Percentiles rank a stretch among this genome's conserved stretches.
phyloP scores from a whole-genome alignment of 2,113 vertebrate genomes.

The Cariama cristata region DNA sequence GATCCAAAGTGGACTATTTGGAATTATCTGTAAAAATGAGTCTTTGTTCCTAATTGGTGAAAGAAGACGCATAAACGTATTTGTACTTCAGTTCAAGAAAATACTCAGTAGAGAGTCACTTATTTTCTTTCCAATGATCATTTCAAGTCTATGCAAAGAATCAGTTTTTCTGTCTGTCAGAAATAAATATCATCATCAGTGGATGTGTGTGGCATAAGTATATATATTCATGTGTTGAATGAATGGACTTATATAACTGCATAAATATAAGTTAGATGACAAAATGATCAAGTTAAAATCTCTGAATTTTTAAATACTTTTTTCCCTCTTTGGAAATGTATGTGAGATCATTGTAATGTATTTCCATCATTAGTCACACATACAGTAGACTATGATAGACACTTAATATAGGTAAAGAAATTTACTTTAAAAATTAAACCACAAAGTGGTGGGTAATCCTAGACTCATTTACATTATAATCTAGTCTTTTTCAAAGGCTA shows the following conservation, averaged over 20 bases:
- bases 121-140: neutral
- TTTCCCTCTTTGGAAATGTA: neutral
- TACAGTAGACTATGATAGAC: neutral
- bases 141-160: neutral
- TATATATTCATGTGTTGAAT: neutral
- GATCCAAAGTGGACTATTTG: neutral
- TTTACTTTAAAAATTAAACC: neutral
- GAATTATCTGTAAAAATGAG: neutral
- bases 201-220: neutral
- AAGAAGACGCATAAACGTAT: neutral
- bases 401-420: neutral
- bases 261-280: neutral
- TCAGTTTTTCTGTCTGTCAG: neutral
- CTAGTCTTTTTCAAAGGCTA: neutral
- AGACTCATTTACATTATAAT: neutral
- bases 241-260: neutral
- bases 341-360: neutral
- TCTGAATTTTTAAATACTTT: neutral
- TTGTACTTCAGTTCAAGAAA: neutral
- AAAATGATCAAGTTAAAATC: neutral
- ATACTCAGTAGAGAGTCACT: neutral
- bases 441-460: neutral
- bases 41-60: neutral
- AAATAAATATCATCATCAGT: neutral
- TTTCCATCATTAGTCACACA: neutral